Evolutionary conservation across 1,140 invertebrate species (phyloP).

Genomic region (Megalopta genalis): DNA sequence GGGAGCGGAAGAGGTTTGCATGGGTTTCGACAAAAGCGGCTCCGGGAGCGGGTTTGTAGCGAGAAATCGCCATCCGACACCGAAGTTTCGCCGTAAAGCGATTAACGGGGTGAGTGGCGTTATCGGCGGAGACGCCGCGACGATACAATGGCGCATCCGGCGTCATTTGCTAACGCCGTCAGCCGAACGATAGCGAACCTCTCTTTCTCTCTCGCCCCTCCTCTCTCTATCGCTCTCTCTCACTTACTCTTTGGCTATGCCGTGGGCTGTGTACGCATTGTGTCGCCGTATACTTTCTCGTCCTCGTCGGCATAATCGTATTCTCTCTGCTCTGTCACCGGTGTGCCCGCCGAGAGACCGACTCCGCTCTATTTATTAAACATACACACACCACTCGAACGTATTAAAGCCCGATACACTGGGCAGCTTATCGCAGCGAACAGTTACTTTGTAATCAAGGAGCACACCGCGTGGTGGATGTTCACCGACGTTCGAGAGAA

Average conservation of each 20-base stretch:
- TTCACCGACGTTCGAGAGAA: constrained; percentile 23
- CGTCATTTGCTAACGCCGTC: constrained; percentile 49
- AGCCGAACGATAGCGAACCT: constrained; percentile 24
- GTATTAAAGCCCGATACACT: constrained; percentile 36
- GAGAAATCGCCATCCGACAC: constrained; percentile 59
- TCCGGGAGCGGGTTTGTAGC: background rate
- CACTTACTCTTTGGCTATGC: too few relatives aligned
- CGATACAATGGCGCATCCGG: constrained; percentile 54
- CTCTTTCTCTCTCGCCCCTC: background rate
- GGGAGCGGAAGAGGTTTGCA: constrained; percentile 20
- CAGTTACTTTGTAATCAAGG: constrained; percentile 43
- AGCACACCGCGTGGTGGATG: constrained; percentile 37
- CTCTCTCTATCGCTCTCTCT: too few relatives aligned
- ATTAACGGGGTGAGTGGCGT: constrained; percentile 57
- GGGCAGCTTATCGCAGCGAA: constrained; percentile 19
- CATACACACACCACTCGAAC: constrained; percentile 23
- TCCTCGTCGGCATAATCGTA: constrained; percentile 59
- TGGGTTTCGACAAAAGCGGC: constrained; percentile 54
- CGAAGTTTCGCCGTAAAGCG: constrained; percentile 63
- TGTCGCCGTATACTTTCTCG: constrained; percentile 53
- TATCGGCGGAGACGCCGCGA: constrained; percentile 53
- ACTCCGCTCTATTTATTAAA: constrained; percentile 37
- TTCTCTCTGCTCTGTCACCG: constrained; percentile 14
- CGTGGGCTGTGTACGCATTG: constrained; percentile 16
- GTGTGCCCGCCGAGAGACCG: too few relatives aligned